Base-by-base conservation (phyloP, 2,113 vertebrate genomes). In the Dicerorhinus sumatrensis region DNA sequence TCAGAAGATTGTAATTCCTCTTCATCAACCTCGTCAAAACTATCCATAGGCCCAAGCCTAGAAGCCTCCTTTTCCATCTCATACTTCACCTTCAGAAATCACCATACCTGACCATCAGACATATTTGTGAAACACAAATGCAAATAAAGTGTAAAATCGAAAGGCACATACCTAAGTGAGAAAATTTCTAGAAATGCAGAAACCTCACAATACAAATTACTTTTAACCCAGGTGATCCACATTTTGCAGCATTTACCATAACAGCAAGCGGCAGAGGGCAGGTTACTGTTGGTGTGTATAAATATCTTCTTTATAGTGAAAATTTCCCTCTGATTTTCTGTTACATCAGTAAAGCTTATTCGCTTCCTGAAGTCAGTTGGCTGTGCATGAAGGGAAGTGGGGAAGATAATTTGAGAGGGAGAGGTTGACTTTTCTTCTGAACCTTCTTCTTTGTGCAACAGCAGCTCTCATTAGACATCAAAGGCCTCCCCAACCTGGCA, bases 41-140 rank as follows among this genome's bases (percentile, higher is more conserved):
- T 36, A 25, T 31, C n/a, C 33, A 60, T 29, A 48, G 21, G 1
- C 48, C 27, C 86, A 54, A 63, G 16, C 20, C 60, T 51, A 65
- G 82, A 63, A 62, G 21, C 25, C 20, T 81, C n/a, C n/a, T 81
- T 89, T 91, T 51, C 33, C 27, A 11, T 29, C 16, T 85, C 1
- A 39, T 39, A 81, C 11, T 6, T 60, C 8, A 20, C 83, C 46
- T 88, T 91, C 60, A 95, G 54, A 93, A 80, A 89, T 82, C 60
- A 81, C 8, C 33, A 25, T 23, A 67, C 6, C 60, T 33, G 58
- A 10, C 18, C 13, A 8, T 96, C 6, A 90, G 75, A 56, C 21
- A 83, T 75, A 72, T 87, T 91, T 91, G 51, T 75, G n/a, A 67
- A 93, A 88, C 39, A 82, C 67, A 85, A 77, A 94, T 46, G 16